These are phyloP conservation scores for Cydia strobilella DNA, from an alignment of 1,140 invertebrate genomes.

Conservation along the genomic window DNA sequence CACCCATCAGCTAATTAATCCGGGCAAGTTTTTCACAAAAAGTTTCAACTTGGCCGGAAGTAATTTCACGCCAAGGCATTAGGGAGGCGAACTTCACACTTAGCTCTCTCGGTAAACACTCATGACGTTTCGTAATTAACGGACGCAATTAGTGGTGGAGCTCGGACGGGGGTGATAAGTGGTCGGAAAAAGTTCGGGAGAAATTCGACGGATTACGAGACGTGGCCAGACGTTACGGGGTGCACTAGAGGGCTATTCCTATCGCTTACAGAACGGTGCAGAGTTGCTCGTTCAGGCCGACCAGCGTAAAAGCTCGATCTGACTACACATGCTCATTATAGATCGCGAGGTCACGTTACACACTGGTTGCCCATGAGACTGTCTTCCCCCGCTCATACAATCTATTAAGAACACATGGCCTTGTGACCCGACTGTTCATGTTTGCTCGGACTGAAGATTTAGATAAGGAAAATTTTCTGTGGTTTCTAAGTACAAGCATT, in stretches of 20 bases:
- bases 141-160: slow-evolving; percentile 77
- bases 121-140: slow-evolving; percentile 80
- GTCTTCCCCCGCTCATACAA: background rate
- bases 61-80: slow-evolving; percentile 72
- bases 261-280: background rate
- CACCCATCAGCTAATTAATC: slow-evolving; percentile 79
- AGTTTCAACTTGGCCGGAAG: slow-evolving; percentile 72
- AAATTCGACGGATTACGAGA: slow-evolving; percentile 68
- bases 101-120: slow-evolving; percentile 77
- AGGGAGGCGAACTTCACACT: slow-evolving; percentile 76
- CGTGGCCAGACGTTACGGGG: slow-evolving; percentile 38
- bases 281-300: no score
- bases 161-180: slow-evolving; percentile 66
- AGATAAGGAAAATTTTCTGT: slow-evolving; percentile 19
- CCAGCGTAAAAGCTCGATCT: background rate
- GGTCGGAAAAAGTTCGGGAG: slow-evolving; percentile 70
- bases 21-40: slow-evolving; percentile 75
- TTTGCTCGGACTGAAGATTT: slow-evolving; percentile 13
- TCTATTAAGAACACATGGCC: background rate
- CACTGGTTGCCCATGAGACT: background rate
- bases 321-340: background rate
- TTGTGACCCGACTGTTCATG: slow-evolving; percentile 15
- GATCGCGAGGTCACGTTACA: background rate
- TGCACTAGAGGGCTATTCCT: background rate
- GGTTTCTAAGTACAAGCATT: slow-evolving; percentile 21